Percentiles rank a stretch among this genome's conserved stretches.
Conservation (phyloP, 2,888 invertebrate genomes). For the Magallana nippona region DNA sequence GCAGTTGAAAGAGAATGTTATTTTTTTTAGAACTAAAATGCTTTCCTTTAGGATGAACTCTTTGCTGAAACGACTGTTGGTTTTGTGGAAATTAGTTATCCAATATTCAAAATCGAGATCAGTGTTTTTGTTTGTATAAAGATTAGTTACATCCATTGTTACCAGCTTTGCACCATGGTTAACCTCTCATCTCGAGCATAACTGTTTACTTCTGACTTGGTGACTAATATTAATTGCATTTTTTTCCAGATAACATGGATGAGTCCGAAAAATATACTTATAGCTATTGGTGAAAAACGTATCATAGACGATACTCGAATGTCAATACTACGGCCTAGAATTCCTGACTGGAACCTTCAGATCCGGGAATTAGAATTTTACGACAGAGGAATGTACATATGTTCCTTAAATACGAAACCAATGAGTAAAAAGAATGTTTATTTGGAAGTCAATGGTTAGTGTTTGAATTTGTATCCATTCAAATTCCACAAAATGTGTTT, state of each 20-base stretch:
- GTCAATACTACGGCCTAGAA: slow-evolving; percentile 49
- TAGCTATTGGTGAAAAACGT: slow-evolving; percentile 50
- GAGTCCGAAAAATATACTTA: slow-evolving; percentile 51
- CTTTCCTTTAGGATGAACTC: neutral
- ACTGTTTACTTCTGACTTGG: too few species aligned
- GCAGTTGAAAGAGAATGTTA: too few species aligned
- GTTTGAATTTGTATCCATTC: too few species aligned
- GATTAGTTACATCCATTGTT: neutral
- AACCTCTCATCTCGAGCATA: neutral
- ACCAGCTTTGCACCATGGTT: neutral
- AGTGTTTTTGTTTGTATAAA: neutral
- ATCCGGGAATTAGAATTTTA: slow-evolving; percentile 50
- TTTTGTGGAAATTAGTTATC: slow-evolving; percentile 9
- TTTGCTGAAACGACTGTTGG: neutral
- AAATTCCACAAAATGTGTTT: too few species aligned
- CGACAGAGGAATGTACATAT: slow-evolving; percentile 57
- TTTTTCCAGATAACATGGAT: slow-evolving; percentile 50
- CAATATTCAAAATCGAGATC: neutral
- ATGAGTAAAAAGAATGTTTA: slow-evolving; percentile 43
- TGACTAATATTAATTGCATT: too few species aligned
- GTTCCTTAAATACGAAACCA: slow-evolving; percentile 56
- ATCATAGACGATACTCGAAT: slow-evolving; percentile 54
- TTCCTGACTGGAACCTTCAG: slow-evolving; percentile 55
- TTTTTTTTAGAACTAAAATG: too few species aligned
- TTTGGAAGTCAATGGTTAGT: slow-evolving; percentile 45